Conservation (phyloP, 2,797 vertebrate species). For the Cygnus olor region DNA sequence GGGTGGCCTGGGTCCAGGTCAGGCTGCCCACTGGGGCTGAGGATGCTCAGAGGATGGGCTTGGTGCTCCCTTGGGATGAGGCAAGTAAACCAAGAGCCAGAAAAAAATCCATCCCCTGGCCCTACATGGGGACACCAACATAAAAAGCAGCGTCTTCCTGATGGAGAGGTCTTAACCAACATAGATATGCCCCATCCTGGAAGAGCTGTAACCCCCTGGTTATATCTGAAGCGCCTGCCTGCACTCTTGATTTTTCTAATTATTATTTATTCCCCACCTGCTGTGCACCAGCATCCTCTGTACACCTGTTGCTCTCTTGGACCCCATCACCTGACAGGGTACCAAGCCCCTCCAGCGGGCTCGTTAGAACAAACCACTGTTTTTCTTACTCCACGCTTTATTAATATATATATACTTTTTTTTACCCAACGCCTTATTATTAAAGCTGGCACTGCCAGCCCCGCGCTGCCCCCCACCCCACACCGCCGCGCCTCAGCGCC, state of each 20-base stretch:
- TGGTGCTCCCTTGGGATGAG: neutral
- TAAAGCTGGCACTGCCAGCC: neutral
- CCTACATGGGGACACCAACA: neutral
- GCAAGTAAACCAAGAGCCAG: too few species aligned
- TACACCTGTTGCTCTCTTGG: neutral
- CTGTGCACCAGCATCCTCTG: accelerated
- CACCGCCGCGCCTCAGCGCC: neutral
- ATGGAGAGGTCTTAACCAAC: accelerated
- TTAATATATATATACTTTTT: too few species aligned
- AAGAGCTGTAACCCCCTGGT: too few species aligned
- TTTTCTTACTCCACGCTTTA: accelerated
- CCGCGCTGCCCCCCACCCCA: accelerated
- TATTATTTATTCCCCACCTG: accelerated
- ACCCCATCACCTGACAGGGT: neutral
- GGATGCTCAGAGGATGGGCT: neutral
- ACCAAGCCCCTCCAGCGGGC: accelerated
- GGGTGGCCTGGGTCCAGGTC: neutral
- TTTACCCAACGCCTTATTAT: too few species aligned
- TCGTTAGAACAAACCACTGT: accelerated
- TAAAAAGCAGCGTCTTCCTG: accelerated
- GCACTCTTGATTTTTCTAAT: accelerated
- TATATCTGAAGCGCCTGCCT: accelerated
- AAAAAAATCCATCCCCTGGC: neutral
- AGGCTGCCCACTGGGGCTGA: neutral
- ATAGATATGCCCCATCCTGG: too few species aligned